phyloP scores from a whole-genome alignment of 2,797 vertebrate genomes.

The Lacerta bilineata region DNA sequence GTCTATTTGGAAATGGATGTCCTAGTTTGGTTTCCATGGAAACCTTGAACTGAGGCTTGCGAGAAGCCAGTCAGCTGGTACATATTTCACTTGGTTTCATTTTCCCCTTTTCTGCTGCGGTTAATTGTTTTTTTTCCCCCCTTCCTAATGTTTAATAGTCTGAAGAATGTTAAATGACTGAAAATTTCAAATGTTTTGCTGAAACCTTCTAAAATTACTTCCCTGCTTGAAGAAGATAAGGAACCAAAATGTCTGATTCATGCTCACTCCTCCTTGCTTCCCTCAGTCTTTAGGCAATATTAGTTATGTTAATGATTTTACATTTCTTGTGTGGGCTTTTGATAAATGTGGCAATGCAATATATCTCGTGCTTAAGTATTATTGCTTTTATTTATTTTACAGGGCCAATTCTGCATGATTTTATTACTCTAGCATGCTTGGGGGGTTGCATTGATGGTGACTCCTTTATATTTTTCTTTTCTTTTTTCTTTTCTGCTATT shows the following conservation, averaged over 20 bases:
- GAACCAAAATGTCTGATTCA: constrained; percentile 30
- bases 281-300: constrained; percentile 25
- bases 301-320: constrained; percentile 42
- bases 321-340: constrained; percentile 24
- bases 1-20: constrained; percentile 37
- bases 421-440: constrained; percentile 5
- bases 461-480: background rate
- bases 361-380: constrained; percentile 17
- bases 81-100: constrained; percentile 42
- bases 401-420: background rate
- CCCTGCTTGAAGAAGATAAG: constrained; percentile 47
- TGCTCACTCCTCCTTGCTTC: background rate
- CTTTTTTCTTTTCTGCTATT: background rate
- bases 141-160: constrained; percentile 18
- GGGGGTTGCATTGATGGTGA: background rate
- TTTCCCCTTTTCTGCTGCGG: background rate
- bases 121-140: constrained; percentile 42
- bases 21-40: constrained; percentile 53
- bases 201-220: constrained; percentile 39
- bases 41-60: constrained; percentile 43
- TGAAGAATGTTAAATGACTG: constrained; percentile 57
- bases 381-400: constrained; percentile 3
- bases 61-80: constrained; percentile 46
- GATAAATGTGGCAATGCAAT: background rate
- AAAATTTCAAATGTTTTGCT: constrained; percentile 45